phyloP scores from a whole-genome alignment of 2,888 invertebrate species.

The Tineola bisselliella region DNA sequence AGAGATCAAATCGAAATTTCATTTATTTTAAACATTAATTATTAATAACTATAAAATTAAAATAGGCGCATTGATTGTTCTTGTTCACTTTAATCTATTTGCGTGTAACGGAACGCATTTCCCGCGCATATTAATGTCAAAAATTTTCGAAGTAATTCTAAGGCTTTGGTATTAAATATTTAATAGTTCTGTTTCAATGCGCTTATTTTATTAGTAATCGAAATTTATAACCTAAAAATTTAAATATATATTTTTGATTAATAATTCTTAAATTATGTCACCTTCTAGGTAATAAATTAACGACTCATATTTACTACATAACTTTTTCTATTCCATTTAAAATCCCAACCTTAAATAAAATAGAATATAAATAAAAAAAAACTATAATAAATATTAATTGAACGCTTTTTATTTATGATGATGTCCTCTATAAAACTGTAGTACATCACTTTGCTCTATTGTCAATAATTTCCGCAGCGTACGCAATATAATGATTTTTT shows the following conservation, averaged over 20 bases:
- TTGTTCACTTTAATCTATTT: neutral
- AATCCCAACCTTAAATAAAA: neutral
- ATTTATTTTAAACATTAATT: neutral
- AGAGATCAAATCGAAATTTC: conserved; percentile 8
- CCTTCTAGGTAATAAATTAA: conserved; percentile 5
- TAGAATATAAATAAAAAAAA: neutral
- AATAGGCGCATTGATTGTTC: neutral
- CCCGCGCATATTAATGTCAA: neutral
- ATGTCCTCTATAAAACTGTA: no score
- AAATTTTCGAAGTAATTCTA: neutral
- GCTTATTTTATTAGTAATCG: neutral
- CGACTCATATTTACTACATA: neutral
- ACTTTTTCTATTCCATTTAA: neutral
- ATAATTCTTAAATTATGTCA: neutral
- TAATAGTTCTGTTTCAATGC: neutral
- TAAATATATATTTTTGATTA: neutral
- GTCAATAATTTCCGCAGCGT: no score
- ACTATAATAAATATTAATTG: no score
- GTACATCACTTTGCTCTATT: no score
- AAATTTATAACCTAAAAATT: neutral
- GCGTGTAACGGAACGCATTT: neutral
- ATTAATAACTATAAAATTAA: neutral
- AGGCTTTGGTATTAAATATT: neutral
- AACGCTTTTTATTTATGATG: no score
- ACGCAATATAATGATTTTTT: no score